Conservation (phyloP, 2,113 vertebrate species). For the Trematocara zebra region DNA sequence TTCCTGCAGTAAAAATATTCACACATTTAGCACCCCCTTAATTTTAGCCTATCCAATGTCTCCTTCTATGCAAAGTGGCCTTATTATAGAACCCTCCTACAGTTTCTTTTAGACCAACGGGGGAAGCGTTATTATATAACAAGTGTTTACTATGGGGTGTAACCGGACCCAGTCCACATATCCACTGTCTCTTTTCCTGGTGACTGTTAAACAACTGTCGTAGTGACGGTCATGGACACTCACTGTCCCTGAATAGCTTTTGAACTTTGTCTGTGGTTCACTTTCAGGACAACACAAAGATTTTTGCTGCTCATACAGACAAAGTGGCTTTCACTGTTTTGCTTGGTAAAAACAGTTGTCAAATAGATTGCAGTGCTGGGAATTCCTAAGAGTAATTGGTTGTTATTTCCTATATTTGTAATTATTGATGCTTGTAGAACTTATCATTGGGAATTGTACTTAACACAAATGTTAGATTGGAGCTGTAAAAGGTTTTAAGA, state of each 20-base stretch:
- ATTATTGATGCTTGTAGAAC: not conserved
- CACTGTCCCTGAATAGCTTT: not conserved
- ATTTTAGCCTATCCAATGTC: conserved; percentile 11
- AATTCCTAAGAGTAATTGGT: not conserved
- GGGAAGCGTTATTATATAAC: conserved; percentile 13
- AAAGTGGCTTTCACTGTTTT: not conserved
- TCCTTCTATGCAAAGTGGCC: not conserved
- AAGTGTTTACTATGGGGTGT: conserved; percentile 49
- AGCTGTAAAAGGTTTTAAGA: not conserved
- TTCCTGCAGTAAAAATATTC: conserved; percentile 2
- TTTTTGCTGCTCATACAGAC: not conserved
- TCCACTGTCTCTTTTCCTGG: not conserved
- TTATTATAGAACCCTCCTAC: conserved; percentile 33
- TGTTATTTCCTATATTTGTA: not conserved
- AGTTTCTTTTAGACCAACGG: not conserved
- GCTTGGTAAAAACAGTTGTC: not conserved
- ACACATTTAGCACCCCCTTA: conserved; percentile 15
- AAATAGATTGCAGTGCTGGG: not conserved
- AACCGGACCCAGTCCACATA: conserved; percentile 1
- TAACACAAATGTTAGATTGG: not conserved
- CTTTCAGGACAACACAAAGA: not conserved
- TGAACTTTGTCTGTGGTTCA: not conserved
- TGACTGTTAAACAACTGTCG: not conserved
- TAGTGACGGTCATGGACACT: not conserved
- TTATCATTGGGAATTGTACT: not conserved